Conservation (phyloP, 2,797 vertebrate genomes). For the Sphenodon punctatus region DNA sequence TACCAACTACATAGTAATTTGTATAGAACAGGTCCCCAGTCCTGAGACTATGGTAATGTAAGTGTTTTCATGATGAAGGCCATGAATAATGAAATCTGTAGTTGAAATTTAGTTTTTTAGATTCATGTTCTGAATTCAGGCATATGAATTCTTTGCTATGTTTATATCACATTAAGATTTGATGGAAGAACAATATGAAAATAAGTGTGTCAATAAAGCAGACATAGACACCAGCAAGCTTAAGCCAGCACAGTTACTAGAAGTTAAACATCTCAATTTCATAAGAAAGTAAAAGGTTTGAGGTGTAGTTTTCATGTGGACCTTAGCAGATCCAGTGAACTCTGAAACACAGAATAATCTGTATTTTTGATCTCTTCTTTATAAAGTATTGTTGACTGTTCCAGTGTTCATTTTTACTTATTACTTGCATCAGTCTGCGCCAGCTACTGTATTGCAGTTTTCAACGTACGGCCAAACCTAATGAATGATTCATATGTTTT, state of each 20-base stretch:
- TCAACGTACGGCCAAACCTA: neutral
- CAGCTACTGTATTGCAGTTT: constrained; percentile 23
- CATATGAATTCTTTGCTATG: neutral
- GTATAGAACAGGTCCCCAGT: too few species aligned
- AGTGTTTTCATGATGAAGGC: too few species aligned
- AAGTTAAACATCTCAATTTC: neutral
- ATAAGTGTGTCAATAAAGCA: neutral
- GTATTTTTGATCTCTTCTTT: neutral
- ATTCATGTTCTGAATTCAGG: constrained; percentile 14
- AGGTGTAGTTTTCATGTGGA: neutral
- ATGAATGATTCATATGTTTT: neutral
- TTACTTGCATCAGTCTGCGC: neutral
- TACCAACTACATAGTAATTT: too few species aligned
- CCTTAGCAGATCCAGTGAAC: neutral
- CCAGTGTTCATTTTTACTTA: constrained; percentile 11
- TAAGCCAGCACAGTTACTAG: neutral
- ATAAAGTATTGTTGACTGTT: neutral
- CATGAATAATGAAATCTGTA: too few species aligned
- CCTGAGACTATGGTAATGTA: too few species aligned
- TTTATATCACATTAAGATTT: constrained; percentile 2
- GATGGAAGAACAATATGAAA: neutral
- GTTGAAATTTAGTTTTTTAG: too few species aligned
- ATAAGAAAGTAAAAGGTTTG: neutral
- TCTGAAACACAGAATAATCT: neutral
- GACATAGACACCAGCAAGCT: neutral